Evolutionary conservation across 2,888 invertebrate genomes (phyloP), one percentile per base, ranked within the genome.

Genomic region (Keiferia lycopersicella): DNA sequence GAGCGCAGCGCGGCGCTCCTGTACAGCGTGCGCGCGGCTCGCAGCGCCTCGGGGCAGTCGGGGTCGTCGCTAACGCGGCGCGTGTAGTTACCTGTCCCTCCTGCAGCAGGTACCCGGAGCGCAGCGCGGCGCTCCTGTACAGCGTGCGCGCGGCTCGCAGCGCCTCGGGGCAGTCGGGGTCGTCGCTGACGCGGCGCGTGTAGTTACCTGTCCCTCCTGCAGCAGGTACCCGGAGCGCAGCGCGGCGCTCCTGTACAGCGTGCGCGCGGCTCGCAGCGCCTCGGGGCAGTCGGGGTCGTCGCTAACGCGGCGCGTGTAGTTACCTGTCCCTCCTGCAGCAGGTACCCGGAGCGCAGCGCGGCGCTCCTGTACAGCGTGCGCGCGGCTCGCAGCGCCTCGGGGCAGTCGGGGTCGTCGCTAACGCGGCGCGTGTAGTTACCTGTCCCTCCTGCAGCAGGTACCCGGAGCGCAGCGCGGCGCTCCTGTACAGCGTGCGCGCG

Each of bases 21-120:
- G 58, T 58, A 34, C 18, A 41, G 59, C 8, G 77, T 4, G 41
- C 10, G 11, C 12, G 41, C 41, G 41, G 41, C 14, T 11, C 10
- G 41, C 14, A 41, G 2, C 1, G 4, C 2, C 41, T 41, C 41
- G 12, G 11, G 76, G 68, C 38, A 30, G 50, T 20, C 58, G 56
- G 26, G 59, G 69, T 68, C 18, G 61, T 22, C 51, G 45, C 39
- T 11, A n/a, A n/a, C 26, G 20, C 10, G 26, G 48, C 30, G 53
- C 22, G 8, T n/a, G 41, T 58, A 41, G 11, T 14, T 41, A 41
- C 41, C 41, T 41, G 41, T 41, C 88, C 90, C 82, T 90, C 90
- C 78, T 88, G 89, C 65, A 99, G 93, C 95, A 96, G 95, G 88
- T 95, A 99, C n/a, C 99, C 99, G 4, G 99, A 98, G 66, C 85